Percentiles rank a stretch among this genome's conserved stretches.
Evolutionary conservation across 2,888 invertebrate species (phyloP).

Genomic region (Atrina japonica): DNA sequence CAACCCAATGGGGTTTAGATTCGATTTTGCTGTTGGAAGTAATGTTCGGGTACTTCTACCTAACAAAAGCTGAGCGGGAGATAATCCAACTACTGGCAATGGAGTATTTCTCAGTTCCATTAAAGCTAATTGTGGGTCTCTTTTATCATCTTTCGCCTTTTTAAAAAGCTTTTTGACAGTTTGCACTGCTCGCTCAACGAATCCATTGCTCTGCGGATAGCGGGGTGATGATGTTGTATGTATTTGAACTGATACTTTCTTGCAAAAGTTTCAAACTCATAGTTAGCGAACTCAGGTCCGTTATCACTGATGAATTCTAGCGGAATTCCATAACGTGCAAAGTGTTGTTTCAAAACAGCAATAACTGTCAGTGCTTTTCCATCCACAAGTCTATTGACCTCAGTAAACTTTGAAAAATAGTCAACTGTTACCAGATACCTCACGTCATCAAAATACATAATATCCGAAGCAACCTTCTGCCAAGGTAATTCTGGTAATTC

Average conservation of each 20-base stretch:
- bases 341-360: conserved; percentile 36
- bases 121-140: conserved; percentile 39
- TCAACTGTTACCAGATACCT: conserved; percentile 49
- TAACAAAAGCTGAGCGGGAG: conserved; percentile 45
- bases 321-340: conserved; percentile 50
- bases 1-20: conserved; percentile 23
- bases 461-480: conserved; percentile 41
- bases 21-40: conserved; percentile 28
- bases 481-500: conserved; percentile 39
- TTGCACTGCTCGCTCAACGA: conserved; percentile 54
- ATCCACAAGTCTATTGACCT: conserved; percentile 40
- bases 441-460: conserved; percentile 33
- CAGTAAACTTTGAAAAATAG: conserved; percentile 45
- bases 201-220: conserved; percentile 54
- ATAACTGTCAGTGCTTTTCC: conserved; percentile 43
- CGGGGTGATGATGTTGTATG: conserved; percentile 44
- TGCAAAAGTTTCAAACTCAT: conserved; percentile 36
- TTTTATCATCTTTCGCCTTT: conserved; percentile 36
- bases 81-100: conserved; percentile 29
- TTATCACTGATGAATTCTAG: conserved; percentile 43
- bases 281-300: conserved; percentile 43
- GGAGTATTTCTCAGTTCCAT: conserved; percentile 44
- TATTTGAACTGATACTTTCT: conserved; percentile 29
- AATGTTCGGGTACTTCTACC: conserved; percentile 35
- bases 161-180: conserved; percentile 49